Base-by-base conservation (phyloP, 2,888 invertebrate species). In the Spodoptera picta region DNA sequence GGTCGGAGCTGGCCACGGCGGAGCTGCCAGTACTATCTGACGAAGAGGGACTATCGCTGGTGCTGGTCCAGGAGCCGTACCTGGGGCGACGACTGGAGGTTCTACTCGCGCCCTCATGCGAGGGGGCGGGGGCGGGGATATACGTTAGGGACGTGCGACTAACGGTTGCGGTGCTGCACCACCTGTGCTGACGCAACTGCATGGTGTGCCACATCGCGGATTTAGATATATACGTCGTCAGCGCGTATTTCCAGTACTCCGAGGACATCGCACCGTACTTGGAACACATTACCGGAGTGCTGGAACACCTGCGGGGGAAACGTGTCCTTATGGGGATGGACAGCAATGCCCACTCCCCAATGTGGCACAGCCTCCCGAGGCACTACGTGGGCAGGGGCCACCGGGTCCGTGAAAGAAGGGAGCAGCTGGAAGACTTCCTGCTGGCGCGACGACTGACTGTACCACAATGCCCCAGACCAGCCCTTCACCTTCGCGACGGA, bases 21-120 rank as follows among this genome's bases (percentile, higher is more conserved):
- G 80, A 82, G 54, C 46, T 80, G 0, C 68, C 67, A 0, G 48
- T 36, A 0, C 6, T 81, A 0, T 75, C 79, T 0, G 9, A 4
- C 1, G 63, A 58, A 6, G n/a, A 48, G 3, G 53, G 53, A 0
- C 60, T 83, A 10, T 80, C 80, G 3, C 6, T 79, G 1, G 55
- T 81, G 2, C 73, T 82, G 0, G 73, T 79, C 0, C 81, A 81
- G 53, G 82, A 82, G 41, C 80, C 79, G 4, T 75, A 78, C 11
- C 19, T 19, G 19, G 19, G 19, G 19, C 19, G 19, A 19, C 19
- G 1, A 1, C 19, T 19, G 19, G 19, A 19, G 19, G 19, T 1
- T 1, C 19, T 19, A 1, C 19, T 19, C 1, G 1, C 19, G 19
- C 19, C 19, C 1, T 19, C 19, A 19, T 19, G 19, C 19, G 19